Evolutionary conservation across 2,888 invertebrate genomes (phyloP).

Genomic region (Heliconius charithonia): DNA sequence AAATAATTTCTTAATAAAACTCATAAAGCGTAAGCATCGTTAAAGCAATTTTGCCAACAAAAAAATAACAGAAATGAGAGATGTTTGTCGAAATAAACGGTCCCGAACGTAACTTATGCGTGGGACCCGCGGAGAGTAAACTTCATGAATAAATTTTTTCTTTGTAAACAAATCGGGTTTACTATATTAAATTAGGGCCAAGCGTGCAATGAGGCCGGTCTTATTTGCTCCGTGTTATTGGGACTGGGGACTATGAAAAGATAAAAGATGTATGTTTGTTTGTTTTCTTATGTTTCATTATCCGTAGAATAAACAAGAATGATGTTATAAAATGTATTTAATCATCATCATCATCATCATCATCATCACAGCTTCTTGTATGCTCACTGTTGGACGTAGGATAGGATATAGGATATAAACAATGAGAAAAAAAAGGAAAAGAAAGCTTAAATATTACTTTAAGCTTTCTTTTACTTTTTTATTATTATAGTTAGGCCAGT

Average conservation of each 20-base stretch:
- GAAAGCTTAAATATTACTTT: no score
- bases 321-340: no score
- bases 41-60: constrained; percentile 10
- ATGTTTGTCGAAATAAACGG: constrained; percentile 44
- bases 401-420: no score
- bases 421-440: no score
- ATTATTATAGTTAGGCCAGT: no score
- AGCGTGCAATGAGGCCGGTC: constrained; percentile 47
- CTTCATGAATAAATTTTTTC: constrained; percentile 83
- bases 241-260: not conserved
- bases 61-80: constrained; percentile 41
- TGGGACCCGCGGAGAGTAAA: constrained; percentile 77
- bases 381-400: no score
- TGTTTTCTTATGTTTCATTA: not conserved
- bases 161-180: constrained; percentile 81
- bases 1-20: constrained; percentile 23
- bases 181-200: constrained; percentile 78
- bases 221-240: constrained; percentile 24
- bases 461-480: no score
- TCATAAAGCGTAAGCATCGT: constrained; percentile 14
- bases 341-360: no score
- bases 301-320: not conserved
- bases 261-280: not conserved
- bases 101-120: constrained; percentile 61
- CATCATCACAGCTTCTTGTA: no score